Evolutionary conservation across 2,797 vertebrate genomes (phyloP), one percentile per base, ranked within the genome.

Genomic region (Coregonus suidteri): DNA sequence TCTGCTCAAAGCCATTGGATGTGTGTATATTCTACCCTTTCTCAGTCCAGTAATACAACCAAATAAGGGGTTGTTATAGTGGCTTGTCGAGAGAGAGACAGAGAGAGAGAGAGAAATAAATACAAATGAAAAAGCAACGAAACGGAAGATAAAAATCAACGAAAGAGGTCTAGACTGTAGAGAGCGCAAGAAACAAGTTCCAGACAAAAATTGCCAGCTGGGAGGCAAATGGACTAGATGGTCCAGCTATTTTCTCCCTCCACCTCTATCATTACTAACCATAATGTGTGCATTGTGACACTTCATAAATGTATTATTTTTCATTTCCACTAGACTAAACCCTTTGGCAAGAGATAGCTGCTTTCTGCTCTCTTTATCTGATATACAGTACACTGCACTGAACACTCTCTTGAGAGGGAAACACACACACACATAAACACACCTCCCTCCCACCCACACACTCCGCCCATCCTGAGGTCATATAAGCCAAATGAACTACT

Each of bases 211-310:
- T 66, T 78, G 41, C 69, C 37, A 47, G 20, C 79, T 76, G 77
- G 66, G 69, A 83, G 73, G 54, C 71, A 86, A 85, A 82, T 85
- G 82, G 62, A 91, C 79, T 88, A 78, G 80, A 86, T 90, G 88
- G 90, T 85, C 88, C 81, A 87, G 86, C 83, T 86, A 76, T 81
- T 75, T 11, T 71, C 74, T 41, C 53, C 75, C 82, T 81, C 73
- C 75, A 77, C 83, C 74, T 79, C 82, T 88, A 88, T 90, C 89
- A 92, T 93, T 85, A 90, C 83, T 87, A 88, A 90, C 86, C 78
- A 85, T 90, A 89, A 90, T 88, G 83, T 80, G 83, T 81, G 51
- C 88, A 86, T 90, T 87, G 77, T 89, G 88, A 89, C 90, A 88
- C 82, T 76, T 80, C 79, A 84, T 80, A 87, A 90, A 90, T 88